Conservation (phyloP, 1,140 invertebrate genomes). For the Pachyrhynchus sulphureomaculatus region DNA sequence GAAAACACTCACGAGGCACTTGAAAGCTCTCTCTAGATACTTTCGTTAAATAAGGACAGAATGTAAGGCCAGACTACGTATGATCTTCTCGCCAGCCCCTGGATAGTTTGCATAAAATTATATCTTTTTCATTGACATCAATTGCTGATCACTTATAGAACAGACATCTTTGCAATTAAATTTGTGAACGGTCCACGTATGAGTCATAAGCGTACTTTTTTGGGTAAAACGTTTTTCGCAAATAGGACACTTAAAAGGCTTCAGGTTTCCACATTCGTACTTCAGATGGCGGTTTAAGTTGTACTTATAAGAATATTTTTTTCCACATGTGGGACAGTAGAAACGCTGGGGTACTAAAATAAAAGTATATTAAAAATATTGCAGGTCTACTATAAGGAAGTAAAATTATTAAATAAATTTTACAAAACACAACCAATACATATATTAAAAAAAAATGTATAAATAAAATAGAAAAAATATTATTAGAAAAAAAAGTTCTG, state of each 20-base stretch:
- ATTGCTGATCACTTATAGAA: too few species aligned
- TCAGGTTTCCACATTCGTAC: slow-evolving; percentile 26
- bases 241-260: slow-evolving; percentile 15
- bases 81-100: too few species aligned
- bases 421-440: too few species aligned
- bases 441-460: too few species aligned
- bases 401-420: background rate
- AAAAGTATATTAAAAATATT: background rate
- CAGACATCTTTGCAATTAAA: too few species aligned
- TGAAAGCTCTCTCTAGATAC: too few species aligned
- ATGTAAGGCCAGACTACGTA: too few species aligned
- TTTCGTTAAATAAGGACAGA: too few species aligned
- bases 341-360: slow-evolving; percentile 12
- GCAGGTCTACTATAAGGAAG: background rate
- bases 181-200: slow-evolving; percentile 8
- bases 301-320: slow-evolving; percentile 21
- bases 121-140: too few species aligned
- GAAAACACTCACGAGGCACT: too few species aligned
- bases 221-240: slow-evolving; percentile 25
- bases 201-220: slow-evolving; percentile 11
- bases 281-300: slow-evolving; percentile 24
- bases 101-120: too few species aligned
- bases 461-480: background rate
- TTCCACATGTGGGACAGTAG: slow-evolving; percentile 9
- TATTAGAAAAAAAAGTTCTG: background rate